Base-by-base conservation (phyloP, 2,113 vertebrate species). In the Actinemys pallida region DNA sequence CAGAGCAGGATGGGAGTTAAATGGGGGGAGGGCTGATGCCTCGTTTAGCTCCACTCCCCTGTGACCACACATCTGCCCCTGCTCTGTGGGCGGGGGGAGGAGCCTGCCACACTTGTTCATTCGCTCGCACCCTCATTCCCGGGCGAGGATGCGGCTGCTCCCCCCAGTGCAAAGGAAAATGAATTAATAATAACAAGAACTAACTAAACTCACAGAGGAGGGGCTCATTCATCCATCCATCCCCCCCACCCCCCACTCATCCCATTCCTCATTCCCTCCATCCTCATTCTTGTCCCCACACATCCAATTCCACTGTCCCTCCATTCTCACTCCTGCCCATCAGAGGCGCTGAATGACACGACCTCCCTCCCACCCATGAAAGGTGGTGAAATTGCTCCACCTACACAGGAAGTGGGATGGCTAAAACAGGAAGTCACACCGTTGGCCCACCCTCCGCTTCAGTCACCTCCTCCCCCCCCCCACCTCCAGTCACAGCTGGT, bases 161-260 rank as follows among this genome's bases (percentile, higher is more conserved):
- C 81, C 9, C 42, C 11, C 91, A 88, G 91, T 92, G 91, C 91
- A 92, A 92, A 88, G 86, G 27, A 72, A 83, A 83, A 35, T 24
- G n/a, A 35, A 59, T 62, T 56, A 56, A 83, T 83, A 56, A 76
- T 76, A 76, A 24, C 24, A 11, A 76, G 39, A 76, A 92, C 49
- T 54, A 92, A 80, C 39, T 78, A 57, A 88, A 86, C 75, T 59
- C 91, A 84, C 47, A 54, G 65, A 54, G 50, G 69, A 69, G 25
- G 50, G 39, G 52, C 19, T 42, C 20, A 45, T 45, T 45, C 65
- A 69, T 69, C 65, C 35, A 65, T n/a, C 35, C 19, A 0, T 9
- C n/a, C 2, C 35, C 8, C 31, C 6, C 16, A 4, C 29, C 39
- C 39, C 39, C n/a, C n/a, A 65, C 54, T 13, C 24, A 53, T 42